These are phyloP conservation scores for Antitype chi DNA, from an alignment of 2,888 invertebrate species.

Conservation along the genomic window DNA sequence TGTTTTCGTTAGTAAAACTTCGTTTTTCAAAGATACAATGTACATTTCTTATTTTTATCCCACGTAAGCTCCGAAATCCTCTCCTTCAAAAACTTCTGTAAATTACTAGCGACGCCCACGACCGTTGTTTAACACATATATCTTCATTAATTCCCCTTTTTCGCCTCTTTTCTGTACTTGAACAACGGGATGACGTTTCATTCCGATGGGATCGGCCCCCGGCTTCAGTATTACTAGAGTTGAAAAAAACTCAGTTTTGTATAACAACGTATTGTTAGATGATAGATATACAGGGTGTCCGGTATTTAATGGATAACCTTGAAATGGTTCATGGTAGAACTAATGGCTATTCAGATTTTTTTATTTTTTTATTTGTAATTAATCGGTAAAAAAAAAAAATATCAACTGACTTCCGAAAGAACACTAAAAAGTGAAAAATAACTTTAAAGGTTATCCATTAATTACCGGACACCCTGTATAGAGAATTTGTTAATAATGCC, in stretches of 20 bases:
- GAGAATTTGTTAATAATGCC: no score
- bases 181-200: neutral
- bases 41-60: neutral
- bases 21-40: neutral
- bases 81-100: neutral
- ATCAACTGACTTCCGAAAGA: no score
- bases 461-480: no score
- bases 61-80: neutral
- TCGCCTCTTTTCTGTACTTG: neutral
- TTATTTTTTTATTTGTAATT: no score
- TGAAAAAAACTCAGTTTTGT: no score
- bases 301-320: no score
- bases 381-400: no score
- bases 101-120: neutral
- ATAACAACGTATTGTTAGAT: neutral
- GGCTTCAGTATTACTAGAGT: neutral
- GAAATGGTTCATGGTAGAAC: no score
- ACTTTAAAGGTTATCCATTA: no score
- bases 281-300: no score
- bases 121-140: slow-evolving; percentile 12
- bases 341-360: no score
- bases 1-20: neutral
- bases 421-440: no score
- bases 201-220: neutral
- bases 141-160: slow-evolving; percentile 34